A percentile compares a stretch with the other conserved stretches of the same genome.
These are phyloP conservation scores for Streblospio benedicti DNA, from an alignment of 1,140 invertebrate species.

Conservation along the genomic window DNA sequence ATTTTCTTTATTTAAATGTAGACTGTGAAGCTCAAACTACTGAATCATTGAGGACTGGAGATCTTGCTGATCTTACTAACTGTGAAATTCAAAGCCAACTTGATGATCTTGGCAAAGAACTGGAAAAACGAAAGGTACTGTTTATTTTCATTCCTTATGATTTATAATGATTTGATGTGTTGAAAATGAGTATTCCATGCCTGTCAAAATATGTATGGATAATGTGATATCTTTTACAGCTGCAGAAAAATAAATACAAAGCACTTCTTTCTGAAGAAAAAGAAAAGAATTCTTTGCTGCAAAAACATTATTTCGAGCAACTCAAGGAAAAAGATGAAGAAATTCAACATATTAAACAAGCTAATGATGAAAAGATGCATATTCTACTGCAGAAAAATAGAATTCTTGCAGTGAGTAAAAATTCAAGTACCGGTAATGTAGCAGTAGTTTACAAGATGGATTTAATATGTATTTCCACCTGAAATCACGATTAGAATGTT, in stretches of 20 bases:
- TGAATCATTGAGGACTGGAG: background rate
- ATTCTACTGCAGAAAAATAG: too few species aligned
- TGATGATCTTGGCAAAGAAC: constrained; percentile 11
- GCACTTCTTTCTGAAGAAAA: constrained; percentile 7
- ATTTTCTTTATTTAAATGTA: background rate
- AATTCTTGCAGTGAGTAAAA: too few species aligned
- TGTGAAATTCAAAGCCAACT: constrained; percentile 11
- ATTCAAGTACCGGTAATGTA: too few species aligned
- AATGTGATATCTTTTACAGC: background rate
- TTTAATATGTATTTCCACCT: too few species aligned
- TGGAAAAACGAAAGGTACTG: constrained; percentile 4
- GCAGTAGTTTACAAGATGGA: too few species aligned
- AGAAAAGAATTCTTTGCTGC: constrained; percentile 2
- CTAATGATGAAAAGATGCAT: too few species aligned
- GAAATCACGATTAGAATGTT: too few species aligned
- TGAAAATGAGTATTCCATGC: background rate
- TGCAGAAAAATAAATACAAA: background rate
- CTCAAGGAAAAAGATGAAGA: constrained; percentile 11
- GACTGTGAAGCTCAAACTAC: background rate
- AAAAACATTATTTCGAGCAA: constrained; percentile 6
- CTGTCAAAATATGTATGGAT: too few species aligned
- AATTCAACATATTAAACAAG: background rate
- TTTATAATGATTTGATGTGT: background rate
- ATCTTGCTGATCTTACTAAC: background rate
- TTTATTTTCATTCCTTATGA: background rate